A percentile compares a stretch with the other conserved stretches of the same genome.
phyloP scores from a whole-genome alignment of 2,888 invertebrate genomes.

The Clanis bilineata region DNA sequence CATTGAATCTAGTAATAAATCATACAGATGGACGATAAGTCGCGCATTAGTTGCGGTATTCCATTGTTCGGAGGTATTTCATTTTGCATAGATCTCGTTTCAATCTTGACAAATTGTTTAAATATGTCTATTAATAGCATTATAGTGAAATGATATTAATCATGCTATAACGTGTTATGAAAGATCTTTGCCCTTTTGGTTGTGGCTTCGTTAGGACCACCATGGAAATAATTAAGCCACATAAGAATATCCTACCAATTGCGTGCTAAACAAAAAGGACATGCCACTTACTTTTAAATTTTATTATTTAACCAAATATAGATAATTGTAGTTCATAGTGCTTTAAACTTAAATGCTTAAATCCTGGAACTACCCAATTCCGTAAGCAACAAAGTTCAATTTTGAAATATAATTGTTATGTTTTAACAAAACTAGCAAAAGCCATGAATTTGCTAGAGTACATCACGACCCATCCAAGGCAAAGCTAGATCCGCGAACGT shows the following conservation, averaged over 20 bases:
- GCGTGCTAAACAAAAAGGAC: no score
- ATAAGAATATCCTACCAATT: no score
- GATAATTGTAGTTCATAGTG: not conserved
- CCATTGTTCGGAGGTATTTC: conserved; percentile 5
- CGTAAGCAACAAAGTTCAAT: not conserved
- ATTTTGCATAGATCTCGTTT: not conserved
- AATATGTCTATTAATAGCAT: not conserved
- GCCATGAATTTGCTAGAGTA: not conserved
- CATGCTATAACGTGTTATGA: not conserved
- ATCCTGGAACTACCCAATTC: not conserved
- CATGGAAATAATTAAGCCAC: no score
- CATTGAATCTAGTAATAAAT: conserved; percentile 4
- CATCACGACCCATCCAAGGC: conserved; percentile 3
- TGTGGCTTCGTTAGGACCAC: no score
- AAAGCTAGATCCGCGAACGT: not conserved
- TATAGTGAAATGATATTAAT: not conserved
- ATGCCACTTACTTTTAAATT: not conserved
- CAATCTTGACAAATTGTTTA: not conserved
- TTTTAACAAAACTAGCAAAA: not conserved
- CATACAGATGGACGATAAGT: not conserved
- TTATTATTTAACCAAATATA: not conserved
- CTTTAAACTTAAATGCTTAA: not conserved
- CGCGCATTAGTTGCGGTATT: not conserved
- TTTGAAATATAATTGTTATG: not conserved
- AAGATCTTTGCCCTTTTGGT: not conserved